Base-by-base conservation (phyloP, 2,888 invertebrate species). In the Ganaspis brasiliensis region DNA sequence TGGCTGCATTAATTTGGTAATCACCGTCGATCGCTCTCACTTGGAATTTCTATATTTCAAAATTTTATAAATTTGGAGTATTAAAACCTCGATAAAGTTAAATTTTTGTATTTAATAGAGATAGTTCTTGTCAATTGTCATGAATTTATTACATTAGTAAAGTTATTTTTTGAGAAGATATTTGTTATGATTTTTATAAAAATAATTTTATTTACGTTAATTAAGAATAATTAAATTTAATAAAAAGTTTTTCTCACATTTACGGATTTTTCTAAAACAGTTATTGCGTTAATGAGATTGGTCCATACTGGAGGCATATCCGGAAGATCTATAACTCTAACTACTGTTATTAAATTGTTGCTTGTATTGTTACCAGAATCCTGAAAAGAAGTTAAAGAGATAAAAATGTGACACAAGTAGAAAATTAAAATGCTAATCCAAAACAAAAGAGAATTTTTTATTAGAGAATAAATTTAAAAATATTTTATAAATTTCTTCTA, bases 1-100 rank as follows among this genome's bases (percentile, higher is more conserved):
- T 94, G 2, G 90, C 87, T 76, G 92, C 92, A 83, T 94, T 91
- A 73, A 95, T 92, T 31, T 93, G 93, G 0, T 93, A 93, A 88
- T 95, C 95, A 0, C 94, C 95, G 85, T 95, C 95, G 21, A 93
- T 92, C 5, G 95, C 95, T 24, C 88, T 85, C 0, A 94, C 92
- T 1, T 83, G 83, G 86, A 94, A 94, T 52, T 49, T 74, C 90
- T 90, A 52, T 6, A 76, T 76, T 21, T 21, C 9, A 70, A 71
- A 67, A 31, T 67, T 37, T 12, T 16, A 35, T 12, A 19, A 26
- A 19, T 71, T 74, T 1, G 49, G 63, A 26, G 40, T 59, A 49
- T 35, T n/a, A 16, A 21, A 5, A 40, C 9, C 9, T 14, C 10
- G 40, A 40, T 12, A 9, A n/a, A n/a, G 6, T 31, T 4, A 31